phyloP scores from a whole-genome alignment of 2,113 vertebrate species.

The Tamias sibiricus region DNA sequence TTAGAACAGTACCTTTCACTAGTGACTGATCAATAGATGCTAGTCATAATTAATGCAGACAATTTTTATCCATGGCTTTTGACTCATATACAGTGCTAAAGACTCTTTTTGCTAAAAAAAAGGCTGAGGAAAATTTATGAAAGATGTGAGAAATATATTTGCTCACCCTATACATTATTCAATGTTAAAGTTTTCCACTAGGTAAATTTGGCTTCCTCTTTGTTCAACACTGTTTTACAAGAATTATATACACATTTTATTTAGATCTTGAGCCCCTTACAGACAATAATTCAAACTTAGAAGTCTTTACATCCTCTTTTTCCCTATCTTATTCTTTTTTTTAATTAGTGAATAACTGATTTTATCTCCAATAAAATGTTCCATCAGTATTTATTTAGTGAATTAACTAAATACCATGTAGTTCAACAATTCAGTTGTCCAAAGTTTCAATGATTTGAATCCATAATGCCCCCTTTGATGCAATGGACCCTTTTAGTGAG shows the following conservation, averaged over 20 bases:
- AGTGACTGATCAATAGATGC: background rate
- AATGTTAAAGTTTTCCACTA: background rate
- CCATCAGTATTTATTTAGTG: constrained; percentile 25
- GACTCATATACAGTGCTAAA: background rate
- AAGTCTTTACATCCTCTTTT: background rate
- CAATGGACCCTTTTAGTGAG: constrained; percentile 40
- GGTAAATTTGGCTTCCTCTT: background rate
- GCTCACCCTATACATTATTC: background rate
- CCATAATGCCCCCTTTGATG: background rate
- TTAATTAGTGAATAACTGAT: no score
- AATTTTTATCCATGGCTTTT: background rate
- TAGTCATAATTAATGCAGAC: background rate
- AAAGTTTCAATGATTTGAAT: constrained; percentile 14
- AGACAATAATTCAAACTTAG: background rate
- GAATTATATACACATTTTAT: background rate
- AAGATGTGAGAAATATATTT: background rate
- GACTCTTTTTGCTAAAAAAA: background rate
- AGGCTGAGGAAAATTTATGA: background rate
- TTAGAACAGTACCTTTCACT: background rate
- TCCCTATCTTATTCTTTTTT: background rate
- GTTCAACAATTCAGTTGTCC: constrained; percentile 30
- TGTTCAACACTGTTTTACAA: background rate
- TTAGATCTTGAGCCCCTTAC: background rate
- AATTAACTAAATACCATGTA: constrained; percentile 36
- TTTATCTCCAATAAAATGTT: background rate